Evolutionary conservation across 2,888 invertebrate genomes (phyloP).

Genomic region (Brenthis hecate): DNA sequence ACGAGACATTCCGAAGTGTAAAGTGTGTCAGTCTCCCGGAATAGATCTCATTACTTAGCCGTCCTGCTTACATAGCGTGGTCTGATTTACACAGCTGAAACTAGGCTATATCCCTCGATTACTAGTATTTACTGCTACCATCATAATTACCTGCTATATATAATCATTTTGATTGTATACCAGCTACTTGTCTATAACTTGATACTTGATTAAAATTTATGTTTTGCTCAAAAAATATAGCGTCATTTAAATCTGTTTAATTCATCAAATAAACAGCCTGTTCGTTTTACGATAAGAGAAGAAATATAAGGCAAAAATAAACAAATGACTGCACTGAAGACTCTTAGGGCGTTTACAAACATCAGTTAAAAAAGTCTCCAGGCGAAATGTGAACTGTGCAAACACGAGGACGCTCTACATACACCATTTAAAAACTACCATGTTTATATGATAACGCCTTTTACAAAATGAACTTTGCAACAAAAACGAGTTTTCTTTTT

Average conservation of each 20-base stretch:
- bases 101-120: constrained; percentile 15
- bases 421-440: constrained; percentile 16
- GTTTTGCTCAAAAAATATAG: constrained; percentile 4
- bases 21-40: constrained; percentile 20
- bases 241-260: constrained; percentile 23
- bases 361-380: constrained; percentile 23
- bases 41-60: constrained; percentile 30
- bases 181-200: neutral
- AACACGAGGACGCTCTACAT: constrained; percentile 2
- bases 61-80: constrained; percentile 23
- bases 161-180: neutral
- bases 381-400: constrained; percentile 15
- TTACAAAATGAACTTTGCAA: neutral
- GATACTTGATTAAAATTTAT: neutral
- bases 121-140: neutral
- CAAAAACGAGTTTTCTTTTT: neutral
- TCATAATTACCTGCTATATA: neutral
- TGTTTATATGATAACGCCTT: neutral
- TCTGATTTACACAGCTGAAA: constrained; percentile 22
- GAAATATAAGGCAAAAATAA: constrained; percentile 57
- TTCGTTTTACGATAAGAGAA: constrained; percentile 52
- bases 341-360: constrained; percentile 32
- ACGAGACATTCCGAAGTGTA: constrained; percentile 3
- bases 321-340: constrained; percentile 60
- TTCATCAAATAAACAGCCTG: constrained; percentile 42